Evolutionary conservation across 37 sponge, comb jelly and placozoan genomes (phyloP).

Genomic region (Hexactinellida sp.): DNA sequence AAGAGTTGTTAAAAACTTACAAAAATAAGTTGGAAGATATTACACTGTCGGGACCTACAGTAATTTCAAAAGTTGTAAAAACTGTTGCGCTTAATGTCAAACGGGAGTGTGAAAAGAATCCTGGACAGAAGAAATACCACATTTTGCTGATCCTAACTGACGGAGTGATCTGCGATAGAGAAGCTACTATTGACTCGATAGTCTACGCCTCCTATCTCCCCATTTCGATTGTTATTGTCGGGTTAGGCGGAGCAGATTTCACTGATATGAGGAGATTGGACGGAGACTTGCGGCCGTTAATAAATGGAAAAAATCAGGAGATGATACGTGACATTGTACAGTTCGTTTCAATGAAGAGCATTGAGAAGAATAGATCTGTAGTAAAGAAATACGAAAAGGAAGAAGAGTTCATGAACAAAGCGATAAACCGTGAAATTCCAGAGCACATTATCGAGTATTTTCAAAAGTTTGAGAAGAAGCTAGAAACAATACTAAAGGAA

Average conservation of each 20-base stretch:
- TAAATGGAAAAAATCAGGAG: slow-evolving; percentile 28
- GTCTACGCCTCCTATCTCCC: slow-evolving; percentile 64
- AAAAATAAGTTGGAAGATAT: not conserved
- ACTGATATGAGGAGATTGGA: slow-evolving; percentile 59
- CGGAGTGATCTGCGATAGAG: slow-evolving; percentile 80
- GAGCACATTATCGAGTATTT: not conserved
- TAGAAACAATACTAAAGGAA: not conserved
- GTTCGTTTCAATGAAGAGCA: slow-evolving; percentile 64
- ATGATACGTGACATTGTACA: slow-evolving; percentile 82
- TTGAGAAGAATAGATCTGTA: slow-evolving; percentile 25
- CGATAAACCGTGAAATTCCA: not conserved
- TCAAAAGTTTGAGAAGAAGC: not conserved
- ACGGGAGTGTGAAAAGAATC: not conserved
- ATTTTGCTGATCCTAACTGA: slow-evolving; percentile 21
- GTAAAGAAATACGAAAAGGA: not conserved
- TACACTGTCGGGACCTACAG: not conserved
- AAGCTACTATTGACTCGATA: slow-evolving; percentile 52
- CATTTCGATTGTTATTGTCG: slow-evolving; percentile 84
- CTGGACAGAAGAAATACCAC: not conserved
- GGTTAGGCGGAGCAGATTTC: slow-evolving; percentile 80
- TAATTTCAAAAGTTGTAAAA: not conserved
- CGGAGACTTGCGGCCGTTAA: slow-evolving; percentile 67
- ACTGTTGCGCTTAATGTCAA: not conserved
- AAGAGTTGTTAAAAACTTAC: not conserved
- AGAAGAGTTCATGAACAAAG: not conserved